Base-by-base conservation (phyloP, 2,113 vertebrate species). In the Piprites chloris region DNA sequence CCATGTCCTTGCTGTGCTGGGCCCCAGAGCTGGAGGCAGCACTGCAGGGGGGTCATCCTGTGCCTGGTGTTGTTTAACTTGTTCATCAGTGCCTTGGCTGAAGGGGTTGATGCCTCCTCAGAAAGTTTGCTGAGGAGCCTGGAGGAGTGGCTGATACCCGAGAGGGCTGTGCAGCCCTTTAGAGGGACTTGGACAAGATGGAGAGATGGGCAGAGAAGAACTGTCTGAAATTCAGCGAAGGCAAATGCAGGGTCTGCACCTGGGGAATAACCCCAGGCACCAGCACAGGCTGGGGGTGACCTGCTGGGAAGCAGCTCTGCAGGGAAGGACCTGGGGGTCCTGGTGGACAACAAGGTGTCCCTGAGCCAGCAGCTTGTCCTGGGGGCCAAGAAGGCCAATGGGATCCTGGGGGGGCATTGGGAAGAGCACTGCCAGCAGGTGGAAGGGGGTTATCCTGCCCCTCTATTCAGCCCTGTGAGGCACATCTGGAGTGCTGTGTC, bases 111-210 rank as follows among this genome's bases (percentile, higher is more conserved):
- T 53, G 28, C 61, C 39, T 69, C 28, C 24, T 41, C 41, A 44
- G 47, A 20, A 62, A 41, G 28, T 62, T 71, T 49, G n/a, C n/a
- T 41, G 55, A n/a, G 33, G 39, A 46, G 14, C n/a, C 32, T 22
- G 19, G 28, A 53, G 28, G 19, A 46, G 56, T 13, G 20, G 14
- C 28, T 0, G 2, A 46, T 78, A 12, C 15, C 27, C 5, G 0
- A 2, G 18, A 23, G 33, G 9, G 8, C 28, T 30, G 8, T 33
- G 33, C 33, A 46, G 55, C 39, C 19, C 12, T 55, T 39, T 12
- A 19, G 47, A 39, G 39, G 46, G 30, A 47, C 39, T 23, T 39
- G 8, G 12, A 46, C 39, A 37, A 37, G 16, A 27, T 59, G 53
- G 26, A 68, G 32, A 50, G 32, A 22, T 59, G 17, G 35, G 26